These are phyloP conservation scores for Neoascia interrupta DNA, from an alignment of 2,888 invertebrate species.

Conservation along the genomic window DNA sequence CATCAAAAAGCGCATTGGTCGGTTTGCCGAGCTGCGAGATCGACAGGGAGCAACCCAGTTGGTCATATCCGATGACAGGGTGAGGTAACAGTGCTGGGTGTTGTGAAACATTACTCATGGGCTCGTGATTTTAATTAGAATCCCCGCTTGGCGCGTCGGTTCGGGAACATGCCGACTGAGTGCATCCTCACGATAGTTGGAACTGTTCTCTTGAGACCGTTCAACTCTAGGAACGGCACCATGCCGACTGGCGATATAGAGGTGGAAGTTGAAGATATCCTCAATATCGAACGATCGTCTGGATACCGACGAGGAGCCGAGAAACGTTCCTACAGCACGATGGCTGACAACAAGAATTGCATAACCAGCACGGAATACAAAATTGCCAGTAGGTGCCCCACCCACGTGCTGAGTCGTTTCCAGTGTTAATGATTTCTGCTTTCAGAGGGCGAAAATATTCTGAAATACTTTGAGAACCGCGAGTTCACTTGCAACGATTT, in stretches of 20 bases:
- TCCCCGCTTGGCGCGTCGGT: conserved; percentile 78
- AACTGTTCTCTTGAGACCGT: conserved; percentile 76
- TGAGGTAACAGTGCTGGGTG: conserved; percentile 22
- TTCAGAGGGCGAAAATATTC: conserved; percentile 76
- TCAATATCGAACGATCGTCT: conserved; percentile 74
- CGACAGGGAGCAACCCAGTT: conserved; percentile 83
- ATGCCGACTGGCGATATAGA: conserved; percentile 80
- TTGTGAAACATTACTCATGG: conserved; percentile 16
- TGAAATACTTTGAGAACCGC: conserved; percentile 79
- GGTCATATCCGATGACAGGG: conserved; percentile 78
- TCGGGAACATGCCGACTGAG: conserved; percentile 79
- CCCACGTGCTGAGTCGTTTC: no score
- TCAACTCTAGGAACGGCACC: conserved; percentile 77
- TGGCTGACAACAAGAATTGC: conserved; percentile 74
- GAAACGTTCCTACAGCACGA: conserved; percentile 78
- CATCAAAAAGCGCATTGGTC: conserved; percentile 81
- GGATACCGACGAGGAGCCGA: conserved; percentile 74
- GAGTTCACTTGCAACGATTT: conserved; percentile 79
- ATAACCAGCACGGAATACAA: conserved; percentile 80
- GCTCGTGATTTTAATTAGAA: conserved; percentile 70
- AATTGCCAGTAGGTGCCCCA: conserved; percentile 76
- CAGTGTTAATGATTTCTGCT: background rate
- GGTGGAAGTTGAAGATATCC: conserved; percentile 78
- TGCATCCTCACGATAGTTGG: conserved; percentile 79
- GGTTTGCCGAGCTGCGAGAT: conserved; percentile 84